Conservation (phyloP, 1,140 invertebrate species). For the Argopecten irradians region DNA sequence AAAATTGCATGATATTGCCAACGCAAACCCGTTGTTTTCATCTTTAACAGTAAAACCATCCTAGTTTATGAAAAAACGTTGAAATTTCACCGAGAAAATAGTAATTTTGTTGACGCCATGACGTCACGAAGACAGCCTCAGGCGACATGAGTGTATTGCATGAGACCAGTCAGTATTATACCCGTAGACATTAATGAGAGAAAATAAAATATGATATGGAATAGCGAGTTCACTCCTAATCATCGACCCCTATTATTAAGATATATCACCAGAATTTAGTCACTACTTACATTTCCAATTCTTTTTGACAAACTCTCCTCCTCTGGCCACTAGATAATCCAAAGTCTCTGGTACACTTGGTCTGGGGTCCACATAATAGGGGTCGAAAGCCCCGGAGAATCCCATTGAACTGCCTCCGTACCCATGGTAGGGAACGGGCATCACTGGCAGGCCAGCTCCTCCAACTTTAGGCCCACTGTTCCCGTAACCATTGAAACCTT, state of each 20-base stretch:
- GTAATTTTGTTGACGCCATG: background rate
- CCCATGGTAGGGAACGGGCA: background rate
- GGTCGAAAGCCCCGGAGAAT: background rate
- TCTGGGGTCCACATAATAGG: background rate
- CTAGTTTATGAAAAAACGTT: no score
- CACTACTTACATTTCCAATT: background rate
- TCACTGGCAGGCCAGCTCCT: background rate
- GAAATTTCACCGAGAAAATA: no score
- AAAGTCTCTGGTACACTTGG: background rate
- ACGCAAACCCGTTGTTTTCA: no score
- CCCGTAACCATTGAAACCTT: background rate
- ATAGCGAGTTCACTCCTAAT: background rate
- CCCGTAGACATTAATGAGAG: background rate
- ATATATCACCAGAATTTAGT: background rate
- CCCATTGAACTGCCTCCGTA: background rate
- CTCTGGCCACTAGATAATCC: background rate
- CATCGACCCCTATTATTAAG: background rate
- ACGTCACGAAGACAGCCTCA: no score
- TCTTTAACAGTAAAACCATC: no score
- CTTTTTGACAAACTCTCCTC: constrained; percentile 2
- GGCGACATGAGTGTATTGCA: no score
- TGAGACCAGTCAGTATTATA: no score
- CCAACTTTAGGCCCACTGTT: background rate
- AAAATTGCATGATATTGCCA: no score
- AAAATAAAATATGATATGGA: background rate